Percentiles rank a stretch among this genome's conserved stretches.
Evolutionary conservation across 2,113 vertebrate species (phyloP).

Genomic region (Trogon melanurus): DNA sequence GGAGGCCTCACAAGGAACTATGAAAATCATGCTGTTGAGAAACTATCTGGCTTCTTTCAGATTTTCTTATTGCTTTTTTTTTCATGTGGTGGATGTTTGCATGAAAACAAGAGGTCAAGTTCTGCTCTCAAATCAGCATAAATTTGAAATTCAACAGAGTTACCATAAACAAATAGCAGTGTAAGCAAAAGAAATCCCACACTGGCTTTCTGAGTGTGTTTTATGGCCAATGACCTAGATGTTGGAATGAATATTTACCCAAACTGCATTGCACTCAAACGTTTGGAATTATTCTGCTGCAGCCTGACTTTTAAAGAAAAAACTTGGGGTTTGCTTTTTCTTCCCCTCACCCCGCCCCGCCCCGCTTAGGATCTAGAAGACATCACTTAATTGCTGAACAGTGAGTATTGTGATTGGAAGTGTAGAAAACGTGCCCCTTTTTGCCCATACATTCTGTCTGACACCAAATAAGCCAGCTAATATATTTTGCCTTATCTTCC

Average conservation of each 20-base stretch:
- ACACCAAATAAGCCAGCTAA: neutral
- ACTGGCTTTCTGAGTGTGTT: neutral
- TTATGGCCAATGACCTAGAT: conserved; percentile 33
- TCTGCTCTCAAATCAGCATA: conserved; percentile 33
- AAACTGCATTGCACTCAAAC: neutral
- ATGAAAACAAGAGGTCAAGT: conserved; percentile 52
- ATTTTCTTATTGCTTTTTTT: conserved; percentile 16
- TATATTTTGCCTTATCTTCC: neutral
- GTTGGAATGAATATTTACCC: conserved; percentile 16
- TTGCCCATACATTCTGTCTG: neutral
- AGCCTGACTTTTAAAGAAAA: neutral
- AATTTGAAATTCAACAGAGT: conserved; percentile 55
- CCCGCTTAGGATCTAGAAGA: neutral
- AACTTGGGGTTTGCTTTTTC: neutral
- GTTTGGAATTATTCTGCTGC: neutral
- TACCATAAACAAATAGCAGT: conserved; percentile 35
- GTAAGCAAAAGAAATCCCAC: conserved; percentile 36
- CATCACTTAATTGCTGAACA: neutral
- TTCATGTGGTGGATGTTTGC: neutral
- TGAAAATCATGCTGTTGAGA: conserved; percentile 6
- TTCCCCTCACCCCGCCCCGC: no score
- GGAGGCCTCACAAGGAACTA: neutral
- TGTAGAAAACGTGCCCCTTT: neutral
- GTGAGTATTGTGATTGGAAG: neutral
- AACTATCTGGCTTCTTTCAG: conserved; percentile 4